Conservation (phyloP, 2,888 invertebrate species). For the Eurois occulta region DNA sequence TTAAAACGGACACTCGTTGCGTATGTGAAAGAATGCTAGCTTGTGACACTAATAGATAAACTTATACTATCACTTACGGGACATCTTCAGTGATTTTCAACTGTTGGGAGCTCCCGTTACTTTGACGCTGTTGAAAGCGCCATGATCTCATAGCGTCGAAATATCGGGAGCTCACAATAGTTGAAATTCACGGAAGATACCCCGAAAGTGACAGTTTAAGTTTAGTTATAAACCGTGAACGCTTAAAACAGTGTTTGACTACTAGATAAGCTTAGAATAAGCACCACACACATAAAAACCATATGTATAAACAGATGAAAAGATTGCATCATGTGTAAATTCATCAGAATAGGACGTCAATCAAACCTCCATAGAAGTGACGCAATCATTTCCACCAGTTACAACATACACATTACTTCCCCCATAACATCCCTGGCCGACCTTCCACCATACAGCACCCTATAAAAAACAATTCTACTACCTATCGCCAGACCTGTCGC, state of each 20-base stretch:
- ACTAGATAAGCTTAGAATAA: neutral
- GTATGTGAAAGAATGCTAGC: neutral
- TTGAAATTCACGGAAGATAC: too few species aligned
- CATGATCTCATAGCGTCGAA: too few species aligned
- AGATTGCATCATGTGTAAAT: neutral
- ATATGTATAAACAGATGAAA: slow-evolving; percentile 3
- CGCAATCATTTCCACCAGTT: neutral
- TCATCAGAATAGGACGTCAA: neutral
- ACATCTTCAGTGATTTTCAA: too few species aligned
- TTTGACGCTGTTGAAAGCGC: too few species aligned
- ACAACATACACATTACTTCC: slow-evolving; percentile 37
- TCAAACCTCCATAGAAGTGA: too few species aligned
- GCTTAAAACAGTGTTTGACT: too few species aligned
- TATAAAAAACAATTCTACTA: slow-evolving; percentile 69
- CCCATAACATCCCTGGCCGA: slow-evolving; percentile 7
- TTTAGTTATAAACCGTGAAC: too few species aligned
- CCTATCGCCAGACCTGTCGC: slow-evolving; percentile 91
- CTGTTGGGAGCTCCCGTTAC: too few species aligned
- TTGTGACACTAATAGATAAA: neutral
- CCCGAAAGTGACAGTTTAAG: too few species aligned
- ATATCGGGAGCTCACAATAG: too few species aligned
- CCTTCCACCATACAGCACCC: slow-evolving; percentile 54
- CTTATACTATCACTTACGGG: too few species aligned
- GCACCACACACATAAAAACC: neutral
- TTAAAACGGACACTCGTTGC: too few species aligned